Conservation (phyloP, 2,113 vertebrate species). For the Prionailurus bengalensis region DNA sequence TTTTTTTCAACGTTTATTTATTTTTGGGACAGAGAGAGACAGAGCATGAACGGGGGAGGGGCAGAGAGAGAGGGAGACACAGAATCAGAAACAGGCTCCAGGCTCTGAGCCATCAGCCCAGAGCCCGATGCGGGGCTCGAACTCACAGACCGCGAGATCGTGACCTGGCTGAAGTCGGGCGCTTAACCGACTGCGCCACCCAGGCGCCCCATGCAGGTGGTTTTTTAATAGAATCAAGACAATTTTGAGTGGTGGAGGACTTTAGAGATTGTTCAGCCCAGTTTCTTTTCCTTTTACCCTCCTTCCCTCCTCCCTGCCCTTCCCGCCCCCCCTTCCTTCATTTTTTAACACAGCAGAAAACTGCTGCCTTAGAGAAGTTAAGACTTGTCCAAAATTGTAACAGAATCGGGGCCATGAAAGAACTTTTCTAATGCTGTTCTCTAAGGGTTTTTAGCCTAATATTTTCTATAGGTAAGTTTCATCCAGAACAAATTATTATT, state of each 20-base stretch:
- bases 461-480: slow-evolving; percentile 32
- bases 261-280: background rate
- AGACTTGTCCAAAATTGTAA: background rate
- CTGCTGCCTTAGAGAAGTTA: background rate
- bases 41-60: too few species aligned
- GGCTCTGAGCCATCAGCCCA: too few species aligned
- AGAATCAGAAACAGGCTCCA: too few species aligned
- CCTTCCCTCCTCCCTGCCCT: background rate
- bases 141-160: too few species aligned
- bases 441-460: background rate
- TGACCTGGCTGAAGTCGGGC: too few species aligned
- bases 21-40: too few species aligned
- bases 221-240: background rate
- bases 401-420: background rate
- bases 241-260: background rate
- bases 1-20: too few species aligned
- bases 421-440: background rate
- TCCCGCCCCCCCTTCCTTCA: accelerated
- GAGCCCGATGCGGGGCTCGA: too few species aligned
- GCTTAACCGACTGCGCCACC: too few species aligned
- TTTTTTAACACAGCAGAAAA: background rate
- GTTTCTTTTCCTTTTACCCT: background rate
- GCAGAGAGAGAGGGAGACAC: too few species aligned
- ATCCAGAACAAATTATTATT: background rate
- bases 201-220: too few species aligned